Evolutionary conservation across 2,888 invertebrate species (phyloP).

Genomic region (Diarsia dahlii): DNA sequence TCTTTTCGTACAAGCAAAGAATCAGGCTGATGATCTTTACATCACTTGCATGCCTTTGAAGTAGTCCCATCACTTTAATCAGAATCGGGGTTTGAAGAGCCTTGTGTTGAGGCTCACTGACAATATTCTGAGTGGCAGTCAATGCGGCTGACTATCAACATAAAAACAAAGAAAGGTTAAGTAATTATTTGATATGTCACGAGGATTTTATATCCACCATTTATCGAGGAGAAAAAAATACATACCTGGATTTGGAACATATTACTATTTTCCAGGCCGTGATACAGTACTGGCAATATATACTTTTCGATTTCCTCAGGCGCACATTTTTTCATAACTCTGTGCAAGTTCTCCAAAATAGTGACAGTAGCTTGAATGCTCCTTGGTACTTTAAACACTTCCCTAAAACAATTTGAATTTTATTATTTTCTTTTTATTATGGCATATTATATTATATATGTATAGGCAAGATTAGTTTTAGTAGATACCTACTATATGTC

Average conservation of each 20-base stretch:
- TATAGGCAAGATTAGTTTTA: too few species aligned
- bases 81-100: constrained; percentile 95
- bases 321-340: constrained; percentile 96
- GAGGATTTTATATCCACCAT: background rate
- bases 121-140: constrained; percentile 94
- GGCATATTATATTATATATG: too few species aligned
- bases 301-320: constrained; percentile 95
- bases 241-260: constrained; percentile 97
- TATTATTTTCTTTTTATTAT: too few species aligned
- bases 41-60: constrained; percentile 95
- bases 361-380: constrained; percentile 96
- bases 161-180: background rate
- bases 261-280: constrained; percentile 95
- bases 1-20: constrained; percentile 94
- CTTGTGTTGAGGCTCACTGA: constrained; percentile 77
- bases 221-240: background rate
- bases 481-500: too few species aligned
- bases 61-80: constrained; percentile 95
- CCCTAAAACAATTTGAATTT: constrained; percentile 84
- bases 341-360: constrained; percentile 96
- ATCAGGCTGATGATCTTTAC: constrained; percentile 95
- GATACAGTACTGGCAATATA: constrained; percentile 96
- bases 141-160: constrained; percentile 95
- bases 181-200: background rate
- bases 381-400: constrained; percentile 94